Evolutionary conservation across 2,888 invertebrate species (phyloP).

Genomic region (Ferrisia virgata): DNA sequence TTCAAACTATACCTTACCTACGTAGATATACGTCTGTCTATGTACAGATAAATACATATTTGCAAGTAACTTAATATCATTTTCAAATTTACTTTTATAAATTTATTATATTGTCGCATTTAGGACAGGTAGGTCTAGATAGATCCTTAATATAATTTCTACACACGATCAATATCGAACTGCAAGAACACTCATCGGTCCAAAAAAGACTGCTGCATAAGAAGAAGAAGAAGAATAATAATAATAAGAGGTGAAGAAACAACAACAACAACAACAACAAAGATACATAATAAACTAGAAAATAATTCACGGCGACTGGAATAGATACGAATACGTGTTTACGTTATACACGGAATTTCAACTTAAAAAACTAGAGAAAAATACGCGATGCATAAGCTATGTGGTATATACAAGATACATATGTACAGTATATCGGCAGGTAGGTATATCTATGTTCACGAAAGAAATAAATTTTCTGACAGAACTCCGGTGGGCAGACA

Average conservation of each 20-base stretch:
- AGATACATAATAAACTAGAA: too few relatives aligned
- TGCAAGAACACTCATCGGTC: too few relatives aligned
- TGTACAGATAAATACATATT: too few relatives aligned
- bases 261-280: too few relatives aligned
- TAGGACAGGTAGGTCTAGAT: neutral
- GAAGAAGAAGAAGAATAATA: neutral
- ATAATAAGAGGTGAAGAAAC: too few relatives aligned
- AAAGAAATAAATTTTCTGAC: neutral
- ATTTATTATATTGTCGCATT: neutral
- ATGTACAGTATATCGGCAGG: neutral
- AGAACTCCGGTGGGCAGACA: constrained; percentile 26
- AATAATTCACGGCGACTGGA: neutral
- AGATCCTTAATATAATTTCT: neutral
- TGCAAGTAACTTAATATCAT: neutral
- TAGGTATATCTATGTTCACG: neutral
- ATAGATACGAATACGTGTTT: neutral
- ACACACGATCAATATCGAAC: neutral
- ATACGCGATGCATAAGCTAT: too few relatives aligned
- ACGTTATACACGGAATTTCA: neutral
- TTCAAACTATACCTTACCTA: too few relatives aligned
- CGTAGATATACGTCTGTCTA: too few relatives aligned
- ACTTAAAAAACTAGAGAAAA: neutral
- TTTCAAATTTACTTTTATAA: neutral
- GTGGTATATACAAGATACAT: too few relatives aligned
- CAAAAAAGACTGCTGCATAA: too few relatives aligned